These are phyloP conservation scores for Eupithecia centaureata DNA, from an alignment of 2,888 invertebrate species.

Conservation along the genomic window DNA sequence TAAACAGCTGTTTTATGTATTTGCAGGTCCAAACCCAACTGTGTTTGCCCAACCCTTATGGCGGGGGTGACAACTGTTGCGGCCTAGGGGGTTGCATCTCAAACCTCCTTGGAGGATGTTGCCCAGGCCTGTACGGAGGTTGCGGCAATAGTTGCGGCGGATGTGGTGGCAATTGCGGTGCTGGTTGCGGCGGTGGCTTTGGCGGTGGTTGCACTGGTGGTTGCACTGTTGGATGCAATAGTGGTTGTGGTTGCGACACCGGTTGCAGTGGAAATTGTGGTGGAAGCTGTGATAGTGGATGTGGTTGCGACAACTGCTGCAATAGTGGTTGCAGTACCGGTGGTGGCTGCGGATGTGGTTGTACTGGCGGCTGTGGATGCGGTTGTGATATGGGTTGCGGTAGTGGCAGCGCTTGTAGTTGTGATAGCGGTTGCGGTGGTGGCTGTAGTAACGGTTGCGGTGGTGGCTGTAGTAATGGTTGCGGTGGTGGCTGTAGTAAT, in stretches of 20 bases:
- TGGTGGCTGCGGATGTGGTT: background rate
- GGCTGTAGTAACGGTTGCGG: background rate
- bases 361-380: background rate
- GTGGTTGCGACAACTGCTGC: background rate
- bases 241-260: background rate
- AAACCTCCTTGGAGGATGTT: conserved; percentile 19
- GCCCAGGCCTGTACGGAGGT: conserved; percentile 20
- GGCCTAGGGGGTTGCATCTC: background rate
- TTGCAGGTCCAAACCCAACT: conserved; percentile 43
- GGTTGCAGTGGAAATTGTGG: background rate
- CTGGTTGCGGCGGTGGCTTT: background rate
- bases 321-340: background rate
- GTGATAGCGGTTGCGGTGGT: background rate
- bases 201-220: background rate
- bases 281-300: background rate
- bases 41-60: conserved; percentile 23
- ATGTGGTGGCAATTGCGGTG: background rate
- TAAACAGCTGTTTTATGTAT: no score
- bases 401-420: background rate
- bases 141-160: background rate
- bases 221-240: background rate
- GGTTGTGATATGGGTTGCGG: background rate
- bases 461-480: background rate
- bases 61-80: conserved; percentile 10
- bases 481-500: background rate